Conservation (phyloP, 2,113 vertebrate genomes). For the Tympanuchus pallidicinctus region DNA sequence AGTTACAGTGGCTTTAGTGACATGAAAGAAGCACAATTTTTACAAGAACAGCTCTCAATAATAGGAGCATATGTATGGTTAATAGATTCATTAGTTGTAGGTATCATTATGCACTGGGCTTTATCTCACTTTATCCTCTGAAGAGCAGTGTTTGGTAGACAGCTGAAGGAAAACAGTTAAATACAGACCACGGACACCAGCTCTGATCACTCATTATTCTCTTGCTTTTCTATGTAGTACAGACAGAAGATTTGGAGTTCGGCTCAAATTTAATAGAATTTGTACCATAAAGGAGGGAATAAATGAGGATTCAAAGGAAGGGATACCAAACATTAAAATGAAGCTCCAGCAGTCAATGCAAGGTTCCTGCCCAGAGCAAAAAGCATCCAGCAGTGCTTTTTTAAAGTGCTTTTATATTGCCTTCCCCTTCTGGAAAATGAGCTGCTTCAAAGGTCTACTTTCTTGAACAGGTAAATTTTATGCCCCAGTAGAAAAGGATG, state of each 20-base stretch:
- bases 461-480: not conserved
- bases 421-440: not conserved
- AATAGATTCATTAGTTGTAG: not conserved
- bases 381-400: not conserved
- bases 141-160: not conserved
- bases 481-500: not conserved
- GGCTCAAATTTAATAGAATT: not conserved
- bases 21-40: not conserved
- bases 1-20: not conserved
- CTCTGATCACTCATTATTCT: not conserved
- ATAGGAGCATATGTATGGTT: not conserved
- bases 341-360: not conserved
- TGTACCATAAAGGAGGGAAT: not conserved
- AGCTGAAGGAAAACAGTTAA: not conserved
- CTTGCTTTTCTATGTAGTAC: not conserved
- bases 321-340: not conserved
- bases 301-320: not conserved
- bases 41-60: not conserved
- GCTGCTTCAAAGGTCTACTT: not conserved
- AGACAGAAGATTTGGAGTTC: not conserved
- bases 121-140: not conserved
- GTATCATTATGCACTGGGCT: fast-evolving
- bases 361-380: not conserved
- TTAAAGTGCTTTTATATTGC: not conserved
- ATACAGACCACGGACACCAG: not conserved